Evolutionary conservation across 2,888 invertebrate genomes (phyloP).

Genomic region (Octodonta nipae): DNA sequence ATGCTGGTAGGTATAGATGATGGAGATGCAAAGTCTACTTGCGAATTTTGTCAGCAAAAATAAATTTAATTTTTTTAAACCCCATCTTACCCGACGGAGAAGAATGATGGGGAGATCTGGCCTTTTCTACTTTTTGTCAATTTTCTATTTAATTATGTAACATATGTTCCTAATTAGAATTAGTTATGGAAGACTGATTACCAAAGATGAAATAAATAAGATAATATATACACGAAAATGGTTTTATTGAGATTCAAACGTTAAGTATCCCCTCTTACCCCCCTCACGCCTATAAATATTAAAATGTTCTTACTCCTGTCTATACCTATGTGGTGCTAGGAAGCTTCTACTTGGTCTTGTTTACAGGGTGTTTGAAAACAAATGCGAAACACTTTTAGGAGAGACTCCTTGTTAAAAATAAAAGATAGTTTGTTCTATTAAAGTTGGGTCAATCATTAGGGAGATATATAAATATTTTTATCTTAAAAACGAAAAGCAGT

Average conservation of each 20-base stretch:
- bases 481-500: no score
- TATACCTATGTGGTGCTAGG: no score
- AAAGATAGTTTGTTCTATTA: no score
- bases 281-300: no score
- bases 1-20: not conserved
- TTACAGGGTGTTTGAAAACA: no score
- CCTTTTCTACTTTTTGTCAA: not conserved
- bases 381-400: no score
- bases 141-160: not conserved
- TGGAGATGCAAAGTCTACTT: not conserved
- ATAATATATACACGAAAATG: not conserved
- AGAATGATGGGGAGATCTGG: not conserved
- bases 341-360: no score
- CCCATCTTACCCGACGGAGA: slow-evolving; percentile 1
- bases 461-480: no score
- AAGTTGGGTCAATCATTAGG: no score
- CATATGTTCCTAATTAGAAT: not conserved
- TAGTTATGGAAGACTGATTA: not conserved
- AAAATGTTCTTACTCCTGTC: no score
- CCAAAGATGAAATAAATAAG: not conserved
- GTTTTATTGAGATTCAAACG: not conserved
- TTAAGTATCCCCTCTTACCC: slow-evolving; percentile 1
- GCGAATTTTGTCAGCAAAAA: not conserved
- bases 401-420: no score
- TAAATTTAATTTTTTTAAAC: not conserved